Base-by-base conservation (phyloP, 35 echinoderm and acorn worm genomes). In the Ptychodera flava region DNA sequence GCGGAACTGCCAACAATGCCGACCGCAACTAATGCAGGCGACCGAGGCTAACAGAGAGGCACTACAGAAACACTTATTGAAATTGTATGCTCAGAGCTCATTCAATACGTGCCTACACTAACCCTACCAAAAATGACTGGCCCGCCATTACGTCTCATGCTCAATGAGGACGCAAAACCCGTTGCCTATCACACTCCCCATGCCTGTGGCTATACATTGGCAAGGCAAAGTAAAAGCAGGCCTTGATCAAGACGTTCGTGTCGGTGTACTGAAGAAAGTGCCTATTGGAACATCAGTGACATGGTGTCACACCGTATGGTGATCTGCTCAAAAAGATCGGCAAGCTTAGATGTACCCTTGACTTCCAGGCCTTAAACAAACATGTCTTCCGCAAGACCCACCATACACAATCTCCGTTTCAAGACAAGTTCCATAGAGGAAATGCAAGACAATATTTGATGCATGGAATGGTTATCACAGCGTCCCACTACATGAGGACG, bases 251-350 rank as follows among this genome's bases (percentile, higher is more conserved):
- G 86, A 88, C 35, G 77, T 88, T 28, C 75, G 34, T 10, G 1
- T 86, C 1, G 85, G 34, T 37, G 28, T 28, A 52, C 28, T 79
- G 87, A 37, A 79, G 38, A 78, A 82, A 87, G 90, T 91, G 0
- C 90, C 85, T n/a, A 35, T 90, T 33, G 88, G 88, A 16, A 90
- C 88, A 27, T 82, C 88, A 1, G 88, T 90, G n/a, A 85, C 89
- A 10, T 90, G 82, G 83, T 90, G 89, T 81, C 89, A 90, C 83
- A 38, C n/a, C n/a, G 36, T 29, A 90, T 86, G 89, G 89, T 90
- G 1, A 36, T 90, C 30, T 90, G 89, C 83, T 34, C 29, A 32
- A 88, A 31, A 82, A 82, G 37, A 82, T 82, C 30, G 33, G 87
- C 16, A 32, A 88, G 77, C 86, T 78, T 35, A 14, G 77, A 15